These are phyloP conservation scores for Trichogramma evanescens DNA, from an alignment of 2,888 invertebrate genomes.

Conservation along the genomic window DNA sequence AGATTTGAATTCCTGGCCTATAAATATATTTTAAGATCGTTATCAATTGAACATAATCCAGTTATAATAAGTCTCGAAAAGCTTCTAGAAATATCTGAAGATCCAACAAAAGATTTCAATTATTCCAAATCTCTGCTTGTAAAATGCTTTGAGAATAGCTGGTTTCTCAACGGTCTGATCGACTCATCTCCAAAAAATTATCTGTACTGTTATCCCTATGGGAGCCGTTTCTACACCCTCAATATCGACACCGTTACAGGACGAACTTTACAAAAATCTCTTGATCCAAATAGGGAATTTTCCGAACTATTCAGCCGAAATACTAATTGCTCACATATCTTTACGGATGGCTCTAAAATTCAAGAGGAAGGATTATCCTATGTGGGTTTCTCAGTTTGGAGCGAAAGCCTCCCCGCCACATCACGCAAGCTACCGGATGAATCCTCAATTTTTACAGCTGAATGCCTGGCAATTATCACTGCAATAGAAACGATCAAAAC, in stretches of 20 bases:
- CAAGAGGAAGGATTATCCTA: not conserved
- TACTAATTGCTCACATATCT: not conserved
- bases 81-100: not conserved
- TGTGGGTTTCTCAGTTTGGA: not conserved
- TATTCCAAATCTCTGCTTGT: not conserved
- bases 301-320: not conserved
- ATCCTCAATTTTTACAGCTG: not conserved
- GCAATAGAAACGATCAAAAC: not conserved
- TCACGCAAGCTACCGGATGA: not conserved
- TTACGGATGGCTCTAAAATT: not conserved
- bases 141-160: not conserved
- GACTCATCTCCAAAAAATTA: not conserved
- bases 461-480: not conserved
- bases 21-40: conserved; percentile 9
- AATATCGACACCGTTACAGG: not conserved
- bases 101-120: conserved; percentile 10
- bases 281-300: not conserved
- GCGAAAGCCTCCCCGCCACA: not conserved
- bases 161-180: not conserved
- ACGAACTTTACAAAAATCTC: not conserved
- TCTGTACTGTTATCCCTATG: not conserved
- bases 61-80: conserved; percentile 6
- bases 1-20: conserved; percentile 12
- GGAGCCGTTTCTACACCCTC: not conserved
- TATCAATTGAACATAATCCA: not conserved